Base-by-base conservation (phyloP, 2,797 vertebrate species). In the Chanos chanos region DNA sequence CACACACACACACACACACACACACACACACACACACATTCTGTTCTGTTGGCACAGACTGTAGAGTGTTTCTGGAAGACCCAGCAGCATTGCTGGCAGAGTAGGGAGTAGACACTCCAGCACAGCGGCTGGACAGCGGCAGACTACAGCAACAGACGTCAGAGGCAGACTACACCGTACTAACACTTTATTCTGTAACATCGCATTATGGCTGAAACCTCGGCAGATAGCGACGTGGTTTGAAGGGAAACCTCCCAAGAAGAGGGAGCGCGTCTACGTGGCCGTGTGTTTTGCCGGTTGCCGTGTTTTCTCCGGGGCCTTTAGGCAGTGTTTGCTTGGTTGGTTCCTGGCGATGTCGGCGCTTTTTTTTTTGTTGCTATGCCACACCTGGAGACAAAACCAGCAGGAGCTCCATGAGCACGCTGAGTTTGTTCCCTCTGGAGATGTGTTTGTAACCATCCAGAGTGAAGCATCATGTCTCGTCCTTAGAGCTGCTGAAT, bases 361-460 rank as follows among this genome's bases (percentile, higher is more conserved):
- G 19, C 37, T 24, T 25, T 43, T 52, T 49, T 51, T 10, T 18
- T 50, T 40, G 33, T 13, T 2, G 44, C 6, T 41, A 5, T 55
- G 41, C 28, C 55, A 53, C 64, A 68, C 68, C 40, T 64, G 51
- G 55, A 64, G 10, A 68, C 41, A 47, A 66, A 57, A 71, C 30
- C 41, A 50, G 37, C 50, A 55, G 53, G n/a, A n/a, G 45, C 54
- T 67, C 57, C 19, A 19, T 18, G 30, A 33, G 28, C 28, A 7
- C 13, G 41, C 7, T 61, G 47, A 57, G 30, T 67, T 43, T 39
- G 41, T 47, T 66, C 28, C 21, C 43, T 49, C 47, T 64, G 68
- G 30, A 48, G 43, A 27, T 25, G 13, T 39, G 49, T n/a, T n/a
- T 41, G 7, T 45, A 36, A 44, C 1, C n/a, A 36, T 64, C 54